Conservation (phyloP, 2,888 invertebrate genomes). For the Cataglyphis cursor region DNA sequence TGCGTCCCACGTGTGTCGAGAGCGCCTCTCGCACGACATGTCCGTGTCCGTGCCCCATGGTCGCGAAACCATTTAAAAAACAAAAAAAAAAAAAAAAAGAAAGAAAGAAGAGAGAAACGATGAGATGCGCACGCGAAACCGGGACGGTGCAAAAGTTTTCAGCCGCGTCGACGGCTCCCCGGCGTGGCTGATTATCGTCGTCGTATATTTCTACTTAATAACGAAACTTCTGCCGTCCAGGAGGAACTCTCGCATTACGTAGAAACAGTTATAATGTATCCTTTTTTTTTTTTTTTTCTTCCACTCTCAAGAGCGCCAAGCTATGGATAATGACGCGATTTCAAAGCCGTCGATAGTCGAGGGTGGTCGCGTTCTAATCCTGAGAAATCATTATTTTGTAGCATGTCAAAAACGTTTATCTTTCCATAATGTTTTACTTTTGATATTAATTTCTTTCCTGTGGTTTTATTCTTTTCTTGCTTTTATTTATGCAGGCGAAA, state of each 20-base stretch:
- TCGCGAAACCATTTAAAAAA: constrained; percentile 27
- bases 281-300: not conserved
- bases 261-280: constrained; percentile 36
- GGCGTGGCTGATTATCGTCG: not conserved
- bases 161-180: constrained; percentile 43
- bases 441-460: not conserved
- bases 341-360: constrained; percentile 22
- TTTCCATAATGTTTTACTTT: constrained; percentile 12
- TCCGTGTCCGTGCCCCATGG: constrained; percentile 29
- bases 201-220: constrained; percentile 62
- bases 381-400: constrained; percentile 27
- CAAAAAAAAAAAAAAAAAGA: constrained; percentile 2
- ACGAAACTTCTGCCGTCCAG: constrained; percentile 61
- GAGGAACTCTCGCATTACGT: constrained; percentile 41
- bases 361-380: not conserved
- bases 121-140: constrained; percentile 38
- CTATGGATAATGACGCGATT: constrained; percentile 43
- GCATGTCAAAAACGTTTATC: not conserved
- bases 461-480: not conserved
- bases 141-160: constrained; percentile 63
- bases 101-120: not conserved
- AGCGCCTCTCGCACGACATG: constrained; percentile 26
- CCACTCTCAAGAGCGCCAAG: constrained; percentile 11
- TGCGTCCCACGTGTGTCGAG: constrained; percentile 22
- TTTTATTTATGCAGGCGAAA: not conserved